phyloP scores from a whole-genome alignment of 1,140 invertebrate species.

The Cecropterus lyciades region DNA sequence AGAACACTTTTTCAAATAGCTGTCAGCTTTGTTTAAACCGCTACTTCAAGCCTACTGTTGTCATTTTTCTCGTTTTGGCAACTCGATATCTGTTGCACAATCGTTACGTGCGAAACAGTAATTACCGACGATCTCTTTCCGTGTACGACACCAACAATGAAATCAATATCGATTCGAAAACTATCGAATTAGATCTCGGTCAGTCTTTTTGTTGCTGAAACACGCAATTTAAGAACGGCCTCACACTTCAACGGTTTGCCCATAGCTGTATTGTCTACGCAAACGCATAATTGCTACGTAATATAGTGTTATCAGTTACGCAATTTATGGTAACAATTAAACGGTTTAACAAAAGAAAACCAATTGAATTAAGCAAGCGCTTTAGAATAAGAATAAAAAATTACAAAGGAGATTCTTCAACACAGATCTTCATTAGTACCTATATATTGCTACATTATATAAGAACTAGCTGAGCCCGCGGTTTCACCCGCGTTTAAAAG shows the following conservation, averaged over 20 bases:
- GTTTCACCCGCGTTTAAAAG: too few relatives aligned
- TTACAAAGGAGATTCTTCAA: too few relatives aligned
- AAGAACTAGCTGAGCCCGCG: too few relatives aligned
- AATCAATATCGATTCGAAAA: conserved; percentile 73
- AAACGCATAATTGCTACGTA: conserved; percentile 15
- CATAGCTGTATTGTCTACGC: conserved; percentile 17
- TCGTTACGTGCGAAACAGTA: conserved; percentile 70
- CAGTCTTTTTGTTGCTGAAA: conserved; percentile 67
- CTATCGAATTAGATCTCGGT: conserved; percentile 70
- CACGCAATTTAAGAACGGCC: conserved; percentile 65
- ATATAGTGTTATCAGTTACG: conserved; percentile 4
- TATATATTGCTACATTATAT: too few relatives aligned
- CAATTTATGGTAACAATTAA: background rate
- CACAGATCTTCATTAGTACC: too few relatives aligned
- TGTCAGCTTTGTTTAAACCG: too few relatives aligned
- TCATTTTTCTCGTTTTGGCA: conserved; percentile 43
- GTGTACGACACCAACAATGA: conserved; percentile 71
- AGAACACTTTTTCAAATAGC: too few relatives aligned
- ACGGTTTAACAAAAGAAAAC: background rate
- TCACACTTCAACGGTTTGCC: conserved; percentile 31
- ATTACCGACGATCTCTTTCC: conserved; percentile 72
- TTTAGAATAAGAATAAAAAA: too few relatives aligned
- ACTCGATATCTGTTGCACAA: conserved; percentile 67
- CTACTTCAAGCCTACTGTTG: too few relatives aligned
- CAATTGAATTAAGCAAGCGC: too few relatives aligned